phyloP scores from a whole-genome alignment of 2,888 invertebrate genomes.

The Agapostemon virescens region DNA sequence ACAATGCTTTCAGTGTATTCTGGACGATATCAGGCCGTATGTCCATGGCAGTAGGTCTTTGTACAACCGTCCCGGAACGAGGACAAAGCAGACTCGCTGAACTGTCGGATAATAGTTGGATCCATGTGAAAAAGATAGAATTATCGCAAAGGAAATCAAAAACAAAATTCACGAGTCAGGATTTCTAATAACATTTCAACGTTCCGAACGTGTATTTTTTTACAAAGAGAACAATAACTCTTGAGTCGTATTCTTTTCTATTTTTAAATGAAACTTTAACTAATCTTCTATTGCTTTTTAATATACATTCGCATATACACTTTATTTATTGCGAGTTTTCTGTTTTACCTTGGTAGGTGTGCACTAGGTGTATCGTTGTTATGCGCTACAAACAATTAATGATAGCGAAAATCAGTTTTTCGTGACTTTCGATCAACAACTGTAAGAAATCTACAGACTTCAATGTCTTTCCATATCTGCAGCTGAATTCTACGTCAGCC shows the following conservation, averaged over 20 bases:
- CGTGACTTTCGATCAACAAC: too few species aligned
- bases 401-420: too few species aligned
- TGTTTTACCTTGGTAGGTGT: too few species aligned
- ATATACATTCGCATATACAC: not conserved
- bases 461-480: too few species aligned
- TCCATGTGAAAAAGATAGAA: conserved; percentile 26
- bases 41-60: conserved; percentile 67
- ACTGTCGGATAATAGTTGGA: conserved; percentile 55
- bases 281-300: not conserved
- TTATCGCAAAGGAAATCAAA: not conserved
- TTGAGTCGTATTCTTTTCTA: not conserved
- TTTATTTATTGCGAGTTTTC: too few species aligned
- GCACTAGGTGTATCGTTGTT: too few species aligned
- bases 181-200: not conserved
- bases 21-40: conserved; percentile 66
- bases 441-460: too few species aligned
- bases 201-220: not conserved
- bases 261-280: not conserved
- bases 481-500: too few species aligned
- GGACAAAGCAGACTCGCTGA: conserved; percentile 47
- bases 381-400: too few species aligned
- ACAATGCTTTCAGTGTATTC: conserved; percentile 41
- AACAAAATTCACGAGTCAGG: not conserved
- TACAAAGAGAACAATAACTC: not conserved
- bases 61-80: conserved; percentile 53